phyloP scores from a whole-genome alignment of 2,797 vertebrate species.

The Chrysocyon brachyurus region DNA sequence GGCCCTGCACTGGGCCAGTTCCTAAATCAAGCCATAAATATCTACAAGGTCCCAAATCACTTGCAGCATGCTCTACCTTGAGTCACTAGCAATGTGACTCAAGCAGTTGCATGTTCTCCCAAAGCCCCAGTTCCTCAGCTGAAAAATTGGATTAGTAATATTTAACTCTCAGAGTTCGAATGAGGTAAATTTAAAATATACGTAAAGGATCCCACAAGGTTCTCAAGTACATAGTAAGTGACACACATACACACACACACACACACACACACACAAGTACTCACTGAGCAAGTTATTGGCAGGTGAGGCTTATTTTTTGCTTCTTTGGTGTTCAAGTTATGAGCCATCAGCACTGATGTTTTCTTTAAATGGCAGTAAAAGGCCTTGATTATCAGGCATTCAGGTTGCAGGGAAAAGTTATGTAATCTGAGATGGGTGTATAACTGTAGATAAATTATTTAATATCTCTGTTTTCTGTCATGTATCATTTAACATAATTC shows the following conservation, averaged over 20 bases:
- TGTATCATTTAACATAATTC: conserved; percentile 6
- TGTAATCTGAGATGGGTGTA: background rate
- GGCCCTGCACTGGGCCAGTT: background rate
- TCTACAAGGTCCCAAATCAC: background rate
- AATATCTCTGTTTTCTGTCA: background rate
- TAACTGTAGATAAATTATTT: conserved; percentile 23
- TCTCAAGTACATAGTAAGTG: background rate
- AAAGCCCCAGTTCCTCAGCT: background rate
- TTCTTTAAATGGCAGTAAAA: conserved; percentile 4
- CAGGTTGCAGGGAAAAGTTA: background rate
- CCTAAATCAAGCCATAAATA: background rate
- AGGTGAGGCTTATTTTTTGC: background rate
- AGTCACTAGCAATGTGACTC: background rate
- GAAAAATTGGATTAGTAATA: background rate
- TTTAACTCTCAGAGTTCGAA: conserved; percentile 17
- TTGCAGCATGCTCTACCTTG: rapidly evolving
- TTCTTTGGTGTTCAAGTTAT: background rate
- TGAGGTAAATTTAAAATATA: conserved; percentile 6
- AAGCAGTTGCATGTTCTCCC: background rate
- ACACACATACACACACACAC: background rate
- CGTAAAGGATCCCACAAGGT: background rate
- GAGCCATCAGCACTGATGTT: background rate
- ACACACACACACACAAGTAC: background rate
- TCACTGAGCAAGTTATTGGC: background rate
- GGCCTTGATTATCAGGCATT: background rate